Evolutionary conservation across 1,140 invertebrate species (phyloP), one percentile per base, ranked within the genome.

Genomic region (Anadara kagoshimensis): DNA sequence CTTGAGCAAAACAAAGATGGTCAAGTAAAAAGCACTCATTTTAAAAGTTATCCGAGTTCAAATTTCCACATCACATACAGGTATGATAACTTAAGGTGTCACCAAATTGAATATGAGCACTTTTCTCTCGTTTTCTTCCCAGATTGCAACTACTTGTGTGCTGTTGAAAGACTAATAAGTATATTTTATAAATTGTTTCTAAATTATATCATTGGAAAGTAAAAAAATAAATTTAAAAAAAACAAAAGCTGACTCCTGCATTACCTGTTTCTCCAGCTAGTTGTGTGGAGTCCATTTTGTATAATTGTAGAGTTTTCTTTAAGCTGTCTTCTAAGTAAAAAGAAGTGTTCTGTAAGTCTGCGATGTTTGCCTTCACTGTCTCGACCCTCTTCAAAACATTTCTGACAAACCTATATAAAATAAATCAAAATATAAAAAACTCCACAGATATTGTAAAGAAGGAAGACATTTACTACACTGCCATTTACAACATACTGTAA

Each of bases 361-460:
- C 70, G 58, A n/a, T 51, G 62, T 10, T 57, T 20, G 12, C 81
- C 82, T 22, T 81, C 78, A 20, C 26, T 62, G n/a, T 72, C 73
- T 53, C 67, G 64, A 20, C 80, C 84, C 26, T 81, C 80, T 12
- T 83, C 82, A 78, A 79, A 85, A 62, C 84, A 85, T 18, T 22
- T 49, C 58, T 81, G 73, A 66, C 84, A 85, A 16, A 85, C 84
- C 84, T 85, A 58, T 22, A 76, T 26, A 68, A 41, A 11, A 69
- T 7, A n/a, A 69, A 69, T 18, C 14, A 41, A 22, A 69, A 51
- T 44, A 56, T 36, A n/a, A 3, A 2, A 36, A 7, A 36, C 2
- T 36, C 2, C 7, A 36, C n/a, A 36, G 29, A 36, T 36, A 3
- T 36, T 36, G 7, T 36, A 36, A 36, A 36, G 29, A 7, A 36